These are phyloP conservation scores for Pogonomyrmex californicus DNA, from an alignment of 1,140 invertebrate genomes.

Conservation along the genomic window DNA sequence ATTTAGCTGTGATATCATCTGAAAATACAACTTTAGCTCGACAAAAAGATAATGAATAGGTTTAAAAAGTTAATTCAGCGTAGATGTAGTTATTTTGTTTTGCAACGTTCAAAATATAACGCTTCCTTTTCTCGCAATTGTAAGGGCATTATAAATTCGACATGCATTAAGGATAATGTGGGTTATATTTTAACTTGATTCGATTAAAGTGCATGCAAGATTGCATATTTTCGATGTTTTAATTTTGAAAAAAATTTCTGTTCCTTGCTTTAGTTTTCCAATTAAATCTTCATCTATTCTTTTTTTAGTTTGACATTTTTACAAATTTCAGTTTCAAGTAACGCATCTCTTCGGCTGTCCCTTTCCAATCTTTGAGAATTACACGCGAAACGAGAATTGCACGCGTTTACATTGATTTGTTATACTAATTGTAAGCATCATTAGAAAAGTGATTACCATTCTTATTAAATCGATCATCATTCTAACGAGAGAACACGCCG, in stretches of 20 bases:
- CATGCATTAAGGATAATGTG: not conserved
- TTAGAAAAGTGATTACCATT: not conserved
- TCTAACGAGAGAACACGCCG: too few relatives aligned
- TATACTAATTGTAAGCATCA: not conserved
- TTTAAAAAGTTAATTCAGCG: not conserved
- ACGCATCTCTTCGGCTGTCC: not conserved
- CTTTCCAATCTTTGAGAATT: not conserved
- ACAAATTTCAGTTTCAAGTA: not conserved
- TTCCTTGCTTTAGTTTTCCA: not conserved
- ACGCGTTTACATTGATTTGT: not conserved
- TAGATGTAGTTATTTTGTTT: constrained; percentile 14
- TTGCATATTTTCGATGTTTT: not conserved
- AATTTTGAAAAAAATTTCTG: not conserved
- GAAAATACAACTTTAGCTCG: not conserved
- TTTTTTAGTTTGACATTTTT: not conserved
- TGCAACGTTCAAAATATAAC: not conserved
- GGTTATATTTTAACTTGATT: not conserved
- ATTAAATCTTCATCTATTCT: not conserved
- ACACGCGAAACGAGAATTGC: not conserved
- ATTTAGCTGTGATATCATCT: not conserved
- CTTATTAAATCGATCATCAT: too few relatives aligned
- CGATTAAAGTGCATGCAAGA: not conserved
- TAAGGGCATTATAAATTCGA: not conserved
- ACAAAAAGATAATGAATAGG: constrained; percentile 1
- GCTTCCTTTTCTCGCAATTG: not conserved